Base-by-base conservation (phyloP, 2,888 invertebrate species). In the Clostera curtula region DNA sequence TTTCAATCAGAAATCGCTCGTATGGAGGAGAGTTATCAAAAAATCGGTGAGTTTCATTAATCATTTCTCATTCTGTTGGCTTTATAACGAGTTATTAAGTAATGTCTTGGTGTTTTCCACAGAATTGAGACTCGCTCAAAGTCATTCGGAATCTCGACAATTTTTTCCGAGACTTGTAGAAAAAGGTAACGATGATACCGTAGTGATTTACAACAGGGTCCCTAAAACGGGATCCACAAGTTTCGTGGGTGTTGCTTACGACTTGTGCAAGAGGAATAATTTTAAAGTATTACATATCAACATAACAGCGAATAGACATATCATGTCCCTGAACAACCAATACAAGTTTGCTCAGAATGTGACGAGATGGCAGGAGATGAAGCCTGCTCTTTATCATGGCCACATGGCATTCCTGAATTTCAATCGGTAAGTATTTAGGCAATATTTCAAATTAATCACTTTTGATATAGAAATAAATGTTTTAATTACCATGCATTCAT, bases 141-240 rank as follows among this genome's bases (percentile, higher is more conserved):
- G 63, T 14, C 73, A 65, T 24, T 43, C 69, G 25, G 75, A 73
- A 42, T 63, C 77, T 52, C 75, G 76, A 12, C 70, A 71, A 36
- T 79, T 80, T 57, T 68, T 67, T 24, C 68, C 72, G 19, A 76
- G 64, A 53, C 27, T 46, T 6, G 19, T 41, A 27, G 63, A 63
- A 34, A 76, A 60, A 54, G 75, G 72, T 49, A 86, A 87, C 30
- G 89, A 93, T 58, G 88, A 92, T 56, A 63, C 91, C 39, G 89
- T 97, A 24, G 88, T 98, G 36, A 92, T 98, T 49, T 98, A 98
- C 73, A 98, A 98, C 74, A 88, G 98, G 55, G 96, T 98, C 31
- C 98, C 98, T 5, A 98, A 98, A 82, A 98, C 98, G 15, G 98
- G 95, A 8, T 97, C 97, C 10, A 98, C 98, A 5, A 96, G 96